Evolutionary conservation across 2,113 vertebrate genomes (phyloP), one percentile per base, ranked within the genome.

Genomic region (Cinclus cinclus): DNA sequence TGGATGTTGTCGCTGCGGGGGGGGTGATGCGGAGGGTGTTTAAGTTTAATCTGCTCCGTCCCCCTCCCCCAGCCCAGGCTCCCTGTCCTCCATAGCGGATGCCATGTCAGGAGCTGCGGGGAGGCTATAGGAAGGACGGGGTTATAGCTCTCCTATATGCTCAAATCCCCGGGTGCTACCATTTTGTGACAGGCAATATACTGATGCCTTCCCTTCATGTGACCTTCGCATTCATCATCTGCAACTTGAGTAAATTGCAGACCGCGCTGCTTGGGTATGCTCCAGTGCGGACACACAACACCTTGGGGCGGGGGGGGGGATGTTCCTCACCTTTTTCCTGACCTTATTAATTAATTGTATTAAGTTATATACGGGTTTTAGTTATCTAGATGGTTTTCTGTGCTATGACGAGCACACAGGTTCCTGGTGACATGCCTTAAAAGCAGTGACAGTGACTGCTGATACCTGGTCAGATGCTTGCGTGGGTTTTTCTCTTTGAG

Each of bases 181-280:
- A 94, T 96, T 95, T 96, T 96, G 90, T 87, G 92, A 44, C 52
- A n/a, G 64, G 77, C 59, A 16, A 47, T 70, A n/a, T 30, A 44
- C 87, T 9, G 91, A 23, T 87, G 93, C 74, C 16, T 95, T 96
- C 55, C 92, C 84, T 96, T 94, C 92, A 44, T 90, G 62, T 96
- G 96, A 96, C 96, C 96, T 97, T 97, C 93, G 71, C 52, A 52
- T 92, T 94, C 83, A 91, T 91, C 90, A 83, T 89, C 87, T 89
- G 95, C 94, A 97, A 73, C 83, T 78, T 81, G 86, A 93, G 89
- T 46, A 75, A 94, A 90, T 31, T 62, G 71, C 89, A 83, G 87
- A 24, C 14, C 6, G 30, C 0, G 31, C 47, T 71, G 64, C 67
- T 46, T 62, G 59, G 63, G 42, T 85, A 23, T 27, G 80, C 70